phyloP scores from a whole-genome alignment of 2,797 vertebrate genomes.

The Diceros bicornis region DNA sequence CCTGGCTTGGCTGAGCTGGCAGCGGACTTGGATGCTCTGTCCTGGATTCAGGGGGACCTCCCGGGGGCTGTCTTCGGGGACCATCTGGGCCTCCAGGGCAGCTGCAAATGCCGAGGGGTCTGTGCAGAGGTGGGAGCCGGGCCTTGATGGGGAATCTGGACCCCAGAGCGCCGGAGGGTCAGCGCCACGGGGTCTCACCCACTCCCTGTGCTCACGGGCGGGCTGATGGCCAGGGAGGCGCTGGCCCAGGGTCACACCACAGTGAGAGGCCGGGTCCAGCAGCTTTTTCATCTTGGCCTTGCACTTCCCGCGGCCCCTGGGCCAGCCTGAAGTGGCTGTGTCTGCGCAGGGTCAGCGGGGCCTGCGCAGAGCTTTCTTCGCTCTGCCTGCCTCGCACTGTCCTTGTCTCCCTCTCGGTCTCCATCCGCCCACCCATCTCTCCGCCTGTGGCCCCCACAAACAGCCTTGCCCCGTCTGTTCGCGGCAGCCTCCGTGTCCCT shows the following conservation, averaged over 20 bases:
- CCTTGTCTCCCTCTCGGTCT: not conserved
- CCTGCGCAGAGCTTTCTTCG: slow-evolving; percentile 63
- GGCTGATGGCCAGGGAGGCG: not conserved
- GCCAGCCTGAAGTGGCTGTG: not conserved
- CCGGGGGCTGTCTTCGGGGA: not conserved
- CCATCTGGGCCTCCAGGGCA: not conserved
- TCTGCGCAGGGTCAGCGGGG: slow-evolving; percentile 77
- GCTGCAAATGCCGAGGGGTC: not conserved
- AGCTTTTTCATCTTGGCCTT: not conserved
- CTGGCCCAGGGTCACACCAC: not conserved
- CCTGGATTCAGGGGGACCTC: not conserved
- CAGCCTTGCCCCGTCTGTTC: not conserved
- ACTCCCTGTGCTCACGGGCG: accelerated
- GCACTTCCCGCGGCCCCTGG: accelerated
- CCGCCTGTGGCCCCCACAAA: not conserved
- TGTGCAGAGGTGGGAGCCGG: not conserved
- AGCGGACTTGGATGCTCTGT: not conserved
- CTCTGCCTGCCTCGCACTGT: slow-evolving; percentile 28
- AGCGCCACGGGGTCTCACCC: not conserved
- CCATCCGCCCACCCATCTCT: not conserved
- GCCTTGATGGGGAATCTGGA: not conserved
- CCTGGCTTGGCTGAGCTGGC: not conserved
- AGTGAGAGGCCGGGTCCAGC: not conserved
- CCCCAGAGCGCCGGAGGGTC: not conserved
- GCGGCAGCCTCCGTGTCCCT: not conserved